phyloP scores from a whole-genome alignment of 1,140 invertebrate genomes.

The Drosophila nigrodunni region DNA sequence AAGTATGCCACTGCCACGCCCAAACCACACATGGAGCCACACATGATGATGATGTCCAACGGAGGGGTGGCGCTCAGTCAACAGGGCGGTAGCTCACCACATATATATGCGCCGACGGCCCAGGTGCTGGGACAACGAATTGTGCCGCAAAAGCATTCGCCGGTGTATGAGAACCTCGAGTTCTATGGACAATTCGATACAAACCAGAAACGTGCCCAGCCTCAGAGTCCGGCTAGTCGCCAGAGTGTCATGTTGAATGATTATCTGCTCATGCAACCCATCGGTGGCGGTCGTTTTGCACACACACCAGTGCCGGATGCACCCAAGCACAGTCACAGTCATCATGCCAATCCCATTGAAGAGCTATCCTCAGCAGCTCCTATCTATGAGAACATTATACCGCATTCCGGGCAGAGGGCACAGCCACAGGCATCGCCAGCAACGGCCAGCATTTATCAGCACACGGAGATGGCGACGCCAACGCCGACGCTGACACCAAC shows the following conservation, averaged over 20 bases:
- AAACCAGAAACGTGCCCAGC: conserved; percentile 84
- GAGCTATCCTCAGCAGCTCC: conserved; percentile 83
- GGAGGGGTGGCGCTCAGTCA: conserved; percentile 26
- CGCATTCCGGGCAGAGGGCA: conserved; percentile 84
- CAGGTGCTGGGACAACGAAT: conserved; percentile 69
- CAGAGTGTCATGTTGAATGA: conserved; percentile 72
- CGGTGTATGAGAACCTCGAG: conserved; percentile 93
- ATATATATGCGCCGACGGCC: conserved; percentile 68
- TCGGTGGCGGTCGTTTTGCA: conserved; percentile 70
- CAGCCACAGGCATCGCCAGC: conserved; percentile 83
- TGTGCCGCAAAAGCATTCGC: conserved; percentile 85
- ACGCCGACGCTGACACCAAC: conserved; percentile 23
- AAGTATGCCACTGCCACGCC: conserved; percentile 89
- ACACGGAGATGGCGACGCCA: conserved; percentile 53
- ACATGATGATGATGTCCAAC: conserved; percentile 78
- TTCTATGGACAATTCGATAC: conserved; percentile 87
- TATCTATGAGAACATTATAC: conserved; percentile 91
- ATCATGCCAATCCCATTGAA: conserved; percentile 17
- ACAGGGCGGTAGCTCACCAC: conserved; percentile 31
- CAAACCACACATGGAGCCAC: conserved; percentile 87
- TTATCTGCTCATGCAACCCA: conserved; percentile 64
- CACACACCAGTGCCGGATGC: conserved; percentile 80
- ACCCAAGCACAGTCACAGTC: conserved; percentile 21
- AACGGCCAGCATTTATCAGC: conserved; percentile 80
- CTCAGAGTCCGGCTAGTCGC: conserved; percentile 81